These are phyloP conservation scores for Brachycybe producta DNA, from an alignment of 2,888 invertebrate species.

Conservation along the genomic window DNA sequence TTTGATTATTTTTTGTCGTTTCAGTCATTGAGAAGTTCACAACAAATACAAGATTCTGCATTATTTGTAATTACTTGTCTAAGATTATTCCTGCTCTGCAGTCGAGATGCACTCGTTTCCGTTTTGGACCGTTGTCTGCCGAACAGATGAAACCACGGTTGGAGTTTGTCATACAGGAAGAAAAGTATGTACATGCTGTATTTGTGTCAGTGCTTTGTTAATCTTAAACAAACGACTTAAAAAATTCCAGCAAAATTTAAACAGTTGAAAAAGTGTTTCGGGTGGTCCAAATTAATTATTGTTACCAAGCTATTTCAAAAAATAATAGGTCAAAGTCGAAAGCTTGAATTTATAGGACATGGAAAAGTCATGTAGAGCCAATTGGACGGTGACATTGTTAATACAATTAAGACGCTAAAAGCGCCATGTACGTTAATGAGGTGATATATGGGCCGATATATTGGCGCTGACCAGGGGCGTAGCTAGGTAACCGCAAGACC, in stretches of 20 bases:
- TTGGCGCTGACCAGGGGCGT: no score
- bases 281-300: not conserved
- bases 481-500: no score
- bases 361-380: no score
- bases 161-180: slow-evolving; percentile 64
- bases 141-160: slow-evolving; percentile 82
- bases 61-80: slow-evolving; percentile 95
- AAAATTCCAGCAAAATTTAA: no score
- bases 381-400: no score
- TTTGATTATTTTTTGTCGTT: slow-evolving; percentile 26
- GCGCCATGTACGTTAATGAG: no score
- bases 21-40: slow-evolving; percentile 98
- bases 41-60: slow-evolving; percentile 94
- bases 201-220: not conserved
- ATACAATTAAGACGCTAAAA: no score
- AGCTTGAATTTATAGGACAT: no score
- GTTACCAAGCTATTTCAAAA: not conserved
- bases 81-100: slow-evolving; percentile 98
- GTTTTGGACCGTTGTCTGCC: slow-evolving; percentile 78
- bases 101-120: slow-evolving; percentile 90
- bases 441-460: no score
- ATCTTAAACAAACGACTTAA: not conserved
- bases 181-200: slow-evolving; percentile 52
- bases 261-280: no score
- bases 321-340: no score